Evolutionary conservation across 2,113 vertebrate genomes (phyloP).

Genomic region (Mus musculus): DNA sequence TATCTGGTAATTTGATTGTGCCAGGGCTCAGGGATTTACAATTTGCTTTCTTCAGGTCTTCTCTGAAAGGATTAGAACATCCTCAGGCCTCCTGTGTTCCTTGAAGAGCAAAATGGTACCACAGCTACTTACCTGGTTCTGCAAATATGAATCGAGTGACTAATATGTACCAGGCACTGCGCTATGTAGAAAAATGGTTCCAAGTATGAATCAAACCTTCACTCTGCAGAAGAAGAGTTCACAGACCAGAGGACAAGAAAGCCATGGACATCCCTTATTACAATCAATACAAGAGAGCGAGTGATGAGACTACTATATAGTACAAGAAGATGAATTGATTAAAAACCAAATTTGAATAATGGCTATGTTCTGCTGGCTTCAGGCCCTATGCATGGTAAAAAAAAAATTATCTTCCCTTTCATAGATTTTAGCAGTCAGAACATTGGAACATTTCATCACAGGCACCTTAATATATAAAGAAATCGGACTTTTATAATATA

Average conservation of each 20-base stretch:
- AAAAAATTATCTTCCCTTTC: conserved; percentile 29
- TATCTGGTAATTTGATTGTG: conserved; percentile 75
- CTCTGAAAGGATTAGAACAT: conserved; percentile 63
- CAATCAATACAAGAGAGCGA: not conserved
- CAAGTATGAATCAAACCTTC: conserved; percentile 41
- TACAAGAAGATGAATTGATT: conserved; percentile 14
- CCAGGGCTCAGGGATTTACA: conserved; percentile 48
- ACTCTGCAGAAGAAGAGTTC: not conserved
- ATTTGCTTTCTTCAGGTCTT: conserved; percentile 58
- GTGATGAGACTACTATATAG: not conserved
- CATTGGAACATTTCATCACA: not conserved
- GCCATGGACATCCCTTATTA: not conserved
- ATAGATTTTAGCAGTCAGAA: conserved; percentile 29
- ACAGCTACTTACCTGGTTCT: conserved; percentile 36
- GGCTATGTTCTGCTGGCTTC: conserved; percentile 15
- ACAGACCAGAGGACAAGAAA: conserved; percentile 11
- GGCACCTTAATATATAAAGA: conserved; percentile 36
- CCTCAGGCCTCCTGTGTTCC: conserved; percentile 22
- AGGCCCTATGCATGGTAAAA: not conserved
- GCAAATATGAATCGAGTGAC: conserved; percentile 61
- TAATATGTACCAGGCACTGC: not conserved
- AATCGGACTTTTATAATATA: not conserved
- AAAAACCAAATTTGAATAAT: conserved; percentile 13
- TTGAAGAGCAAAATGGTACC: conserved; percentile 37
- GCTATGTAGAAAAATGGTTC: not conserved